A percentile compares a stretch with the other conserved stretches of the same genome.
Conservation (phyloP, 2,797 vertebrate genomes). For the Scolopax bukidnonensis region DNA sequence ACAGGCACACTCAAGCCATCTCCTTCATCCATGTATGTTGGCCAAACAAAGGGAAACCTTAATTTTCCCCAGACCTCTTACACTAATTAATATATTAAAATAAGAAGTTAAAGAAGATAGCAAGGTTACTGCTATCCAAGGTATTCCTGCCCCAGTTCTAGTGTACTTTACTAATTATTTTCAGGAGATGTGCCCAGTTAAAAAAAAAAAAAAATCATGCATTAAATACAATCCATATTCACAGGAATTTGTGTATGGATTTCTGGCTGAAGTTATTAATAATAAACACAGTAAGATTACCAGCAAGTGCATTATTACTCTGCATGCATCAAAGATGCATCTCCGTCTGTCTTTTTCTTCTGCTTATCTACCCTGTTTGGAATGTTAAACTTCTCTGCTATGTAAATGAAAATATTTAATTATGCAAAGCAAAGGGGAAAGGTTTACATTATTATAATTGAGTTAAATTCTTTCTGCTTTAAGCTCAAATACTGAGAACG, state of each 20-base stretch:
- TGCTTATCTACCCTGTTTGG: conserved; percentile 46
- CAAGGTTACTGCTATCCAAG: not conserved
- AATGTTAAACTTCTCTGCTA: conserved; percentile 50
- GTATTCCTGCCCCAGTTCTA: not conserved
- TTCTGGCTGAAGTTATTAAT: not conserved
- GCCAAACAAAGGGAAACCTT: not conserved
- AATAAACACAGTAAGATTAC: not conserved
- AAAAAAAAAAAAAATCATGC: not conserved
- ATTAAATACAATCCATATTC: not conserved
- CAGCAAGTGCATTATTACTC: conserved; percentile 16
- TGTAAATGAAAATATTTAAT: conserved; percentile 67
- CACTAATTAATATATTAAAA: not conserved
- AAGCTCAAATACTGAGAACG: conserved; percentile 39
- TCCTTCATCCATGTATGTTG: not conserved
- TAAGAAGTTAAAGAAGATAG: not conserved
- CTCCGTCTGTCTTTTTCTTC: conserved; percentile 20
- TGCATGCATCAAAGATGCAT: conserved; percentile 11
- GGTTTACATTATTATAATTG: conserved; percentile 57
- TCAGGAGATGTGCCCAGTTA: not conserved
- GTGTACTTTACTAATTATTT: not conserved
- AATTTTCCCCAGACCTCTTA: not conserved
- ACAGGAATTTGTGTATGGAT: not conserved
- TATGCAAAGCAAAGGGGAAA: conserved; percentile 59
- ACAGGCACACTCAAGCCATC: not conserved
- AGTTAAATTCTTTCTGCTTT: conserved; percentile 63